Base-by-base conservation (phyloP, 2,797 vertebrate species). In the Tauraco hartlaubi region DNA sequence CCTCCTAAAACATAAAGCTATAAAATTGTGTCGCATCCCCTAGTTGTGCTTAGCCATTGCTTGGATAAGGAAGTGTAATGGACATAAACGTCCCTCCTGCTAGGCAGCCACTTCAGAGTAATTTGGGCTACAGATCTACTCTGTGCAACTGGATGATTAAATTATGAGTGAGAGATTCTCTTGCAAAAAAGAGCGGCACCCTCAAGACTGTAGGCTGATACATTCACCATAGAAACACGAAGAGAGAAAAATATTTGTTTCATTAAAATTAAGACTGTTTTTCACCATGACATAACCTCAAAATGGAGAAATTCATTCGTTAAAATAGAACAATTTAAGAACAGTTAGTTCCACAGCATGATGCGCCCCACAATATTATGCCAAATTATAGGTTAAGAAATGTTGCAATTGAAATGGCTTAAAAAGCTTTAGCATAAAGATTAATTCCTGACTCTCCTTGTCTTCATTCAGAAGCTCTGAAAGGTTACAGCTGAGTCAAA, bases 341-440 rank as follows among this genome's bases (percentile, higher is more conserved):
- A 88, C 85, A 87, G 91, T 94, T 96, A 94, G 92, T 95, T 96
- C 94, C 97, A 96, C 97, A 96, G 95, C 94, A 74, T 94, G 97
- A 92, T 35, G 62, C 73, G 87, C 94, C 84, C 90, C 79, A 91
- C 88, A 95, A 89, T 94, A 97, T 95, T 94, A 95, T 87, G 71
- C 74, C 86, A 96, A 97, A 96, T 97, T 97, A 95, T 94, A 96
- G 95, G 96, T 88, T 96, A 94, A 95, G 94, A 91, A 92, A 92
- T 84, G 85, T 88, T 92, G 85, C 76, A 83, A 48, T 67, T 92
- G 94, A 95, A 97, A 96, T 71, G 85, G 84, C 82, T 96, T 88
- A 31, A 88, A 92, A 97, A 94, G 90, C 85, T 92, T 91, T 81
- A 94, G 77, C 79, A 88, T 85, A 93, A 83, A 94, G 90, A 93